Percentiles rank a stretch among this genome's conserved stretches.
Conservation (phyloP, 2,797 vertebrate genomes). For the Acrossocheilus wenchowensis region DNA sequence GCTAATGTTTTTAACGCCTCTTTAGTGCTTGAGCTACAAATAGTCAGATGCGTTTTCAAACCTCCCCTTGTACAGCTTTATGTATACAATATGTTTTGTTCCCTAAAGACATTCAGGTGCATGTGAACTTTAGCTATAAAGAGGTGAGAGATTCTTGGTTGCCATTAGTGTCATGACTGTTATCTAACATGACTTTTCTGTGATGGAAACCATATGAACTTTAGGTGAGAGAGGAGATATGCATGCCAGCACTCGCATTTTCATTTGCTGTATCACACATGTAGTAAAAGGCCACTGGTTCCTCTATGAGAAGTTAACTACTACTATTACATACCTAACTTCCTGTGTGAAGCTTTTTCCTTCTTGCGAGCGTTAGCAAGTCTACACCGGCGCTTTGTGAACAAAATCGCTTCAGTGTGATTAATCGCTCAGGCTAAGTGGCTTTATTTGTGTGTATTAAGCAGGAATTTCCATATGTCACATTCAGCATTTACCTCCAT, state of each 20-base stretch:
- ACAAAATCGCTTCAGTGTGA: slow-evolving; percentile 40
- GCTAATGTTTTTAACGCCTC: background rate
- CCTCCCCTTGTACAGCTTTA: background rate
- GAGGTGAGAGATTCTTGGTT: slow-evolving; percentile 60
- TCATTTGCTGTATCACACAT: slow-evolving; percentile 8
- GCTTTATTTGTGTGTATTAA: slow-evolving; percentile 54
- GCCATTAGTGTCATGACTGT: slow-evolving; percentile 59
- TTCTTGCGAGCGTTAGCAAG: slow-evolving; percentile 42
- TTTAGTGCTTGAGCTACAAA: background rate
- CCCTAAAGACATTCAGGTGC: slow-evolving; percentile 25
- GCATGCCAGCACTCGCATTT: slow-evolving; percentile 19
- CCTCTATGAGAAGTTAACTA: slow-evolving; percentile 65
- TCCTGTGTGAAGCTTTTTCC: slow-evolving; percentile 52
- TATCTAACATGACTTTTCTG: slow-evolving; percentile 70
- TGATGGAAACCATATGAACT: slow-evolving; percentile 74
- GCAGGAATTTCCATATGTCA: slow-evolving; percentile 66
- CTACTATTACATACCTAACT: slow-evolving; percentile 65
- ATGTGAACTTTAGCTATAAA: background rate
- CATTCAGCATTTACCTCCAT: slow-evolving; percentile 62
- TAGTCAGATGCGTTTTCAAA: background rate
- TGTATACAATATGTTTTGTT: background rate
- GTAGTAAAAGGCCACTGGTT: slow-evolving; percentile 12
- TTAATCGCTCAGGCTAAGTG: slow-evolving; percentile 52
- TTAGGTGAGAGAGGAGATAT: slow-evolving; percentile 51
- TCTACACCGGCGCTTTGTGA: slow-evolving; percentile 57